Base-by-base conservation (phyloP, 2,797 vertebrate genomes). In the Yasuhikotakia modesta region DNA sequence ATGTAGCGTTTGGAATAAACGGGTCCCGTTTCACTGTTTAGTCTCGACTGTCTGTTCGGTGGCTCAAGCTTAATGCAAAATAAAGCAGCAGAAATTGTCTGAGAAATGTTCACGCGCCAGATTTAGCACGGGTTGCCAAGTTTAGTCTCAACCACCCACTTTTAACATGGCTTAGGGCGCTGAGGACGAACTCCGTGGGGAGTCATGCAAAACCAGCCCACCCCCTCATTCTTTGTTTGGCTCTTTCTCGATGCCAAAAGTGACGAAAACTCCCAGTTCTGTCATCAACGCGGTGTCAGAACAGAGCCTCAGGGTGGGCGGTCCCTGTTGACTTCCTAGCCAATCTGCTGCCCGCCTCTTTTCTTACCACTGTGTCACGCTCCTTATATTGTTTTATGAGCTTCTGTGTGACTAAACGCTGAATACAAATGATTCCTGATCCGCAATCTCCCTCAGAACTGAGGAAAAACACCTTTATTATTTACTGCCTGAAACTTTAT, bases 181-280 rank as follows among this genome's bases (percentile, higher is more conserved):
- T 71, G 84, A 86, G 90, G 80, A 85, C 87, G 86, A 17, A 53
- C 90, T 88, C 89, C 83, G 83, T 83, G 27, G 90, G 89, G 82
- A 85, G 84, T 81, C 83, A 86, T 70, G 84, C 72, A 85, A 84
- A 87, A 79, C 52, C 63, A 89, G 86, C 89, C 88, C 89, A 88
- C 87, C 87, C 87, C 79, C 80, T 87, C 89, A 87, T 78, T 90
- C 89, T 91, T 92, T 93, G 90, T 93, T 92, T 87, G 84, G 83
- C 85, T 86, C 77, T 88, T 78, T n/a, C n/a, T 16, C 12, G 78
- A 87, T 90, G 85, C 85, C 90, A 88, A 81, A 87, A 82, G 85
- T 78, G 85, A 79, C 82, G 45, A 88, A 89, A 81, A 79, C 76
- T 83, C 87, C 83, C 87, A 90, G 79, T 87, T 87, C 81, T 82